Percentiles rank a stretch among this genome's conserved stretches.
These are phyloP conservation scores for Aphelenchoides bicaudatus DNA, from an alignment of 2,888 invertebrate species.

Conservation along the genomic window DNA sequence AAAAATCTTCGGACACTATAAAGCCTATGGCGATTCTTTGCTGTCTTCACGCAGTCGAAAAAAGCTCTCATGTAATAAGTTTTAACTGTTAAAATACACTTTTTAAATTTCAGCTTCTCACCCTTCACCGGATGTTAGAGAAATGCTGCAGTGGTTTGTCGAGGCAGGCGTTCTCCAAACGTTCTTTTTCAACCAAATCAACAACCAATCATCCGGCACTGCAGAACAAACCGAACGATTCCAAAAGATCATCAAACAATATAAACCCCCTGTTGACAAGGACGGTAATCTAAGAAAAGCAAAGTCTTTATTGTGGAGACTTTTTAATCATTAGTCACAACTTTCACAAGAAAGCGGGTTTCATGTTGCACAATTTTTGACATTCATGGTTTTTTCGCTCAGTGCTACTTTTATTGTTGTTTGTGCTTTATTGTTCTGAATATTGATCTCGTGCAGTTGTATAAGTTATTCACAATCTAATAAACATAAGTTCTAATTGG, in stretches of 20 bases:
- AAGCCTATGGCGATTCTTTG: constrained; percentile 13
- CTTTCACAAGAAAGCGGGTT: too few relatives aligned
- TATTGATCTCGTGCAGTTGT: too few relatives aligned
- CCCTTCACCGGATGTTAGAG: constrained; percentile 20
- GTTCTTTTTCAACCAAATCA: constrained; percentile 29
- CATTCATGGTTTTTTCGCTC: too few relatives aligned
- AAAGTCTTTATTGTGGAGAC: constrained; percentile 29
- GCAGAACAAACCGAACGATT: constrained; percentile 24
- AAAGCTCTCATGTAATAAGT: constrained; percentile 24
- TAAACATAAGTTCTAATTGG: too few relatives aligned
- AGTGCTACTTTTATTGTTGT: too few relatives aligned
- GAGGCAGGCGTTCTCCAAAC: constrained; percentile 39
- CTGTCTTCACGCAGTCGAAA: constrained; percentile 29
- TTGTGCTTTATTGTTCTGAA: too few relatives aligned
- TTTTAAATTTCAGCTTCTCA: constrained; percentile 2
- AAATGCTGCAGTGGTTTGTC: constrained; percentile 28
- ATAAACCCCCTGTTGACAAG: constrained; percentile 33
- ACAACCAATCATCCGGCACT: neutral
- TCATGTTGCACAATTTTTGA: too few relatives aligned
- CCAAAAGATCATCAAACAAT: constrained; percentile 31
- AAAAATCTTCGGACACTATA: constrained; percentile 44
- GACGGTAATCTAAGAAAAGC: constrained; percentile 31
- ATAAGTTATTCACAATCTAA: too few relatives aligned
- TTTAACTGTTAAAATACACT: neutral
- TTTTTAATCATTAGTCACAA: constrained; percentile 26